Conservation (phyloP, 2,888 invertebrate genomes). For the Drosophila falleni region DNA sequence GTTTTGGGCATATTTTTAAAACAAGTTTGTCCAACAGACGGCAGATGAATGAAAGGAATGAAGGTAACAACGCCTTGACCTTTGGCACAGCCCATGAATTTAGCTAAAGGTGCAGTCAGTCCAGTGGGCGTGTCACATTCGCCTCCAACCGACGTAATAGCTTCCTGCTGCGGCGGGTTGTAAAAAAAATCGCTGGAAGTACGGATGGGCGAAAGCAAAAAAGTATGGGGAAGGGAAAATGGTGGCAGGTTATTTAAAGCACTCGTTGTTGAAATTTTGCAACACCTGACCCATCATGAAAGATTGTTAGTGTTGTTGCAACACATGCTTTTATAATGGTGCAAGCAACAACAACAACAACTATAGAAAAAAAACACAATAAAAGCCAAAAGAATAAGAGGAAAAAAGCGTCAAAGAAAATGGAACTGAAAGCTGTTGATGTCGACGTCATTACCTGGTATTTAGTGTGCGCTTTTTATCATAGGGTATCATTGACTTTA, state of each 20-base stretch:
- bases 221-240: background rate
- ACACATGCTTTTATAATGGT: conserved; percentile 27
- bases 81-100: conserved; percentile 57
- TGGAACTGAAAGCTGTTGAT: conserved; percentile 19
- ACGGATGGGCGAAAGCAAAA: background rate
- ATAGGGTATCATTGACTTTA: conserved; percentile 7
- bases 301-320: conserved; percentile 25
- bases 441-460: conserved; percentile 19
- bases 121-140: conserved; percentile 51
- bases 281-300: conserved; percentile 46
- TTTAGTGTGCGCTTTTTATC: conserved; percentile 1
- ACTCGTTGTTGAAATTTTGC: conserved; percentile 47
- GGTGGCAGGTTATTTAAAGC: conserved; percentile 53
- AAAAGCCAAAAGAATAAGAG: conserved; percentile 12
- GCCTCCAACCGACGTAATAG: conserved; percentile 52
- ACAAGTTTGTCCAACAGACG: conserved; percentile 38
- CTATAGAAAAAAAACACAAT: conserved; percentile 7
- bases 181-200: conserved; percentile 4
- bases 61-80: conserved; percentile 59
- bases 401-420: conserved; percentile 8
- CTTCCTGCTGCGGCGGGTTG: conserved; percentile 37
- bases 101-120: conserved; percentile 29
- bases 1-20: conserved; percentile 60
- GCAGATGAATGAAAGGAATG: conserved; percentile 31
- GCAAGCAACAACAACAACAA: conserved; percentile 20